Evolutionary conservation across 2,797 vertebrate genomes (phyloP), one percentile per base, ranked within the genome.

Genomic region (Muscicapa comitata): DNA sequence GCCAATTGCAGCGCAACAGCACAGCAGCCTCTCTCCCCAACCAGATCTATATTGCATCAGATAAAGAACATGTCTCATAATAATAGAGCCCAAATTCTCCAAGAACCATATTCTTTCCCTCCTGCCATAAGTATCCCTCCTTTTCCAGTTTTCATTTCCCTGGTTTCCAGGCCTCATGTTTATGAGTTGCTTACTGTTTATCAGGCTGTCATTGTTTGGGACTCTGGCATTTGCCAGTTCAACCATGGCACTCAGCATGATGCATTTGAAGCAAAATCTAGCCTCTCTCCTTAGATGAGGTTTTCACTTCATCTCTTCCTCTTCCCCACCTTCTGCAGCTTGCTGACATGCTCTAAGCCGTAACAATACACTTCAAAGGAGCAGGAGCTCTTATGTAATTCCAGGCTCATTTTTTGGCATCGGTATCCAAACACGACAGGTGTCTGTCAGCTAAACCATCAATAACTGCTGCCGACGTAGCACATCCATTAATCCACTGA

Each of bases 401-500:
- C 63, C 61, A 88, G 79, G 42, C 50, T 88, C 3, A 8, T 86
- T 94, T 93, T 73, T 65, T 0, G 1, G 29, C 48, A 83, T 83
- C 72, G 71, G 11, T 68, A 92, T 90, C 65, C 87, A 90, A 77
- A 80, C 9, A 9, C 53, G 82, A 88, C 61, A 91, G 79, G 61
- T 47, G 58, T 35, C 51, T 90, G 76, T 92, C 82, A 78, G 43
- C 1, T 6, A 61, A 70, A 70, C 42, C 79, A 20, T 72, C 66
- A 81, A 31, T 85, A 93, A 45, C 76, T 43, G 42, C n/a, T 89
- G 58, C 42, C 4, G 17, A 68, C 3, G 15, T 20, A 58, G 35
- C 50, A 62, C 57, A 81, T 57, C 61, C 70, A 48, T 70, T 81
- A 93, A 90, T 95, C 93, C 86, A 62, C 73, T 61, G 48, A 86